A percentile compares a stretch with the other conserved stretches of the same genome.
Evolutionary conservation across 30 jellyfish, hydroid and myxozoan genomes (phyloP).

Genomic region (Hydra vulgaris): DNA sequence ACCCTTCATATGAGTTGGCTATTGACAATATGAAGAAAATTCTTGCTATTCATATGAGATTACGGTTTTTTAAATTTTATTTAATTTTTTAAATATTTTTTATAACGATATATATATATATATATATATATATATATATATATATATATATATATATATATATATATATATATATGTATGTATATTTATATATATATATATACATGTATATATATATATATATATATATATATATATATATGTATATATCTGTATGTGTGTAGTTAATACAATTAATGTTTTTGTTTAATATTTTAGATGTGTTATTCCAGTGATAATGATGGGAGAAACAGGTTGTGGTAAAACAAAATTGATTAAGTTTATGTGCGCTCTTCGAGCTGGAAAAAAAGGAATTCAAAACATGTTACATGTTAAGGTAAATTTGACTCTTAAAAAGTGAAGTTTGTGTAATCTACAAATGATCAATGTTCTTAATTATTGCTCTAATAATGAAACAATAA

Average conservation of each 20-base stretch:
- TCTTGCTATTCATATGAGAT: constrained; percentile 61
- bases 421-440: not conserved
- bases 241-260: too few species aligned
- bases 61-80: constrained; percentile 26
- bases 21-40: constrained; percentile 59
- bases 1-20: constrained; percentile 47
- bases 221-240: too few species aligned
- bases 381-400: constrained; percentile 21
- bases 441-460: too few species aligned
- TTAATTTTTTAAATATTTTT: not conserved
- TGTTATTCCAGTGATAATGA: constrained; percentile 45
- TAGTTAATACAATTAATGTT: not conserved
- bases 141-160: too few species aligned
- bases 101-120: too few species aligned
- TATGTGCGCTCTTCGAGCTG: constrained; percentile 48
- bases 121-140: too few species aligned
- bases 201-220: too few species aligned
- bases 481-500: too few species aligned
- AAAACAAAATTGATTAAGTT: constrained; percentile 43
- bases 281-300: constrained; percentile 12
- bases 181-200: too few species aligned
- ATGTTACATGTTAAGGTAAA: constrained; percentile 43
- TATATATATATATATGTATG: too few species aligned
- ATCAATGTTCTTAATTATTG: too few species aligned
- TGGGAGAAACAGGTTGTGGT: constrained; percentile 76